Evolutionary conservation across 53 echinoderm and acorn worm species (phyloP).

Genomic region (Apostichopus leukothele): DNA sequence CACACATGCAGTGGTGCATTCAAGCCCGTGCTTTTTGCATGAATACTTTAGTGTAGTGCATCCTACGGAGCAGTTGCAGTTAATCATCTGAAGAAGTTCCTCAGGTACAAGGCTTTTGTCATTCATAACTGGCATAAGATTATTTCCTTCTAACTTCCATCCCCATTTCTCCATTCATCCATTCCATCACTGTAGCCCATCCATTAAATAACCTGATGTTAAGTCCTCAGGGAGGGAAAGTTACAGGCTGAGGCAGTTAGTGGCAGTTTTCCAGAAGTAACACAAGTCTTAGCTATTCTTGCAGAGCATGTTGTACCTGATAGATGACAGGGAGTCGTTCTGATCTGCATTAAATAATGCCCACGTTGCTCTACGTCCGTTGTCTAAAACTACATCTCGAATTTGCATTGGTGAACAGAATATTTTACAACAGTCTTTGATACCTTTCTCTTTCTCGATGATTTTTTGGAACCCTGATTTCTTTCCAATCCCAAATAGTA

Average conservation of each 20-base stretch:
- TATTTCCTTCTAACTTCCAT: too few species aligned
- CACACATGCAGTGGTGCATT: background rate
- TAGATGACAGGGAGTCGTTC: conserved; percentile 22
- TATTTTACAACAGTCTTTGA: background rate
- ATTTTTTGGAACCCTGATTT: background rate
- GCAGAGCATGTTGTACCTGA: conserved; percentile 14
- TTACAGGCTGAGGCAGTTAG: too few species aligned
- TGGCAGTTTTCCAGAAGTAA: too few species aligned
- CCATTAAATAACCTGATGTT: too few species aligned
- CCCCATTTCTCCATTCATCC: too few species aligned
- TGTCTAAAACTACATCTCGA: background rate
- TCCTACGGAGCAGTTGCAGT: background rate
- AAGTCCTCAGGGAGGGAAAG: too few species aligned
- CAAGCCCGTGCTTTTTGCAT: too few species aligned
- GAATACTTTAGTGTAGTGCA: too few species aligned
- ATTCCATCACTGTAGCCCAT: too few species aligned
- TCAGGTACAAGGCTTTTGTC: too few species aligned
- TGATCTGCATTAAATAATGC: conserved; percentile 7
- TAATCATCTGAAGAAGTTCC: background rate
- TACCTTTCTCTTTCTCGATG: conserved; percentile 7
- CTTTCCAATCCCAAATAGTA: conserved; percentile 15
- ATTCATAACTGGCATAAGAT: too few species aligned
- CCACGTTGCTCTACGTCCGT: background rate
- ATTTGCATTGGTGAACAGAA: conserved; percentile 1
- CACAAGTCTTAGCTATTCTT: background rate